Evolutionary conservation across 2,113 vertebrate species (phyloP), one percentile per base, ranked within the genome.

Genomic region (Thymallus thymallus): DNA sequence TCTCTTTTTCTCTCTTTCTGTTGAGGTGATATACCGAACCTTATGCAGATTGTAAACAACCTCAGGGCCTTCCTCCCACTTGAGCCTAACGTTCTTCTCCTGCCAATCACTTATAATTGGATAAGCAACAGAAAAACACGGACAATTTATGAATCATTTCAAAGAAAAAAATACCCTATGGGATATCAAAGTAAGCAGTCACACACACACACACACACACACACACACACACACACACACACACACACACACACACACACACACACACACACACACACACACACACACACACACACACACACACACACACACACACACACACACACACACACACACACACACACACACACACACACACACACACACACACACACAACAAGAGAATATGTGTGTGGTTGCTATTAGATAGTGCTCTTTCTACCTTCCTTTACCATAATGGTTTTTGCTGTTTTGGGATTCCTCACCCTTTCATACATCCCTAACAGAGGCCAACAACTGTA

Each of bases 31-130:
- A 41, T 41, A 41, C 35, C 35, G 9, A 12, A 41, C 35, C 35
- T 41, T 80, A 81, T 87, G 87, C 75, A 86, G 79, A 88, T 88
- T 76, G 80, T 85, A 89, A 91, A 90, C 81, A 88, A 84, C 89
- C 83, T 0, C 12, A 63, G 85, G 86, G 75, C 78, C 67, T 41
- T 18, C 51, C 76, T 60, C 76, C 70, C 80, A 81, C 82, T 81
- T 75, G 73, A 72, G 82, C 82, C 76, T 5, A 14, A 80, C 71
- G 70, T 69, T 80, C 75, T 82, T 79, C 82, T 81, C 72, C 85
- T 91, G 92, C 88, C 91, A 91, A 20, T 55, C 51, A 55, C 51
- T 55, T 55, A 55, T 55, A 55, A 67, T 92, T 90, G 86, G 87
- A 87, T 82, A 81, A 81, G 78, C 35, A 41, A 41, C 29, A 68